phyloP scores from a whole-genome alignment of 2,797 vertebrate genomes.

The Bradypodion ventrale region DNA sequence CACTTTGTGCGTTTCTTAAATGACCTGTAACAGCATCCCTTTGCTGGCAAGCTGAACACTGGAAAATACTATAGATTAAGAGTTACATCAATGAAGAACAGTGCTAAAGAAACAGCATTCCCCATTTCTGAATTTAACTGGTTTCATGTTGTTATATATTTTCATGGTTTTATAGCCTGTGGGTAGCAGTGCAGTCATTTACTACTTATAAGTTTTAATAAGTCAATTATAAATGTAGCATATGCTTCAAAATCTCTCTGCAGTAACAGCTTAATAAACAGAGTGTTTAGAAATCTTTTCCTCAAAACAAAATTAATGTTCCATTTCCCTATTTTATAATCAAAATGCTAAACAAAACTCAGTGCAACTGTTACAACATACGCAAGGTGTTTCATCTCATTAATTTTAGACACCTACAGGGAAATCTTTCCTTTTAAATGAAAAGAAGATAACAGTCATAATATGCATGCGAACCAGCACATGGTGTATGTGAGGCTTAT shows the following conservation, averaged over 20 bases:
- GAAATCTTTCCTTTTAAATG: constrained; percentile 67
- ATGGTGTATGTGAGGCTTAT: constrained; percentile 3
- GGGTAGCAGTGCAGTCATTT: constrained; percentile 77
- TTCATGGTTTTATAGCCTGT: constrained; percentile 79
- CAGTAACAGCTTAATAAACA: constrained; percentile 75
- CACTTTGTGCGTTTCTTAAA: constrained; percentile 6
- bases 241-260: constrained; percentile 71
- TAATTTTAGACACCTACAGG: constrained; percentile 73
- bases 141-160: constrained; percentile 77
- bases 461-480: constrained; percentile 16
- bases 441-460: constrained; percentile 58
- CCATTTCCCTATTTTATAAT: constrained; percentile 77
- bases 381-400: constrained; percentile 71
- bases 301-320: constrained; percentile 79
- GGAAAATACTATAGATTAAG: constrained; percentile 63
- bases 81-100: constrained; percentile 65
- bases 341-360: constrained; percentile 80
- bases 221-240: constrained; percentile 81
- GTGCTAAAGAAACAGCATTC: constrained; percentile 61
- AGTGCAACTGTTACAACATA: constrained; percentile 69
- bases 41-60: constrained; percentile 60
- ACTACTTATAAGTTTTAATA: constrained; percentile 79
- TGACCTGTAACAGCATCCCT: constrained; percentile 33
- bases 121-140: constrained; percentile 74
- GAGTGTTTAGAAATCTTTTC: constrained; percentile 64